phyloP scores from a whole-genome alignment of 2,797 vertebrate genomes.

The Okamejei kenojei region DNA sequence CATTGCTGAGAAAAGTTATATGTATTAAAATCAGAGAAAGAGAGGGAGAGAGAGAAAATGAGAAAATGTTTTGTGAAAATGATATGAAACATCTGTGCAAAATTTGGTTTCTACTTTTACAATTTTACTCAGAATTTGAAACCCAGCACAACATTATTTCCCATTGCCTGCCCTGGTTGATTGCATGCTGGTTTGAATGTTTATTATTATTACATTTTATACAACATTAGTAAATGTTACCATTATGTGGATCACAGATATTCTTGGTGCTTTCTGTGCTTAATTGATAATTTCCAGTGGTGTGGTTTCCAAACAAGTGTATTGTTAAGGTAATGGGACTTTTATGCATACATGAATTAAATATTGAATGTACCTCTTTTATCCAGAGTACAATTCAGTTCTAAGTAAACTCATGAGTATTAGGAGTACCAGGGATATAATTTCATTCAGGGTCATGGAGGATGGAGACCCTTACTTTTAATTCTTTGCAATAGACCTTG shows the following conservation, averaged over 20 bases:
- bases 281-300: neutral
- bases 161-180: neutral
- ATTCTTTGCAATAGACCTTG: neutral
- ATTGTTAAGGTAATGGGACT: neutral
- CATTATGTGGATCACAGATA: neutral
- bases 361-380: neutral
- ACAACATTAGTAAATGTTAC: neutral
- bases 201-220: neutral
- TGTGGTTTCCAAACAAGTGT: neutral
- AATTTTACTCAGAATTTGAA: constrained; percentile 1
- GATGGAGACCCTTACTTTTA: neutral
- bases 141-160: neutral
- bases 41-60: neutral
- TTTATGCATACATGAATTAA: neutral
- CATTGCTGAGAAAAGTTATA: neutral
- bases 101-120: neutral
- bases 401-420: neutral
- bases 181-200: neutral
- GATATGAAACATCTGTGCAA: neutral
- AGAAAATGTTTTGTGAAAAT: neutral
- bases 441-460: neutral
- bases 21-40: neutral
- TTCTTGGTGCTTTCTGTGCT: neutral
- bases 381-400: neutral
- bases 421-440: neutral